phyloP scores from a whole-genome alignment of 2,888 invertebrate species.

The Pristionchus japonicus region DNA sequence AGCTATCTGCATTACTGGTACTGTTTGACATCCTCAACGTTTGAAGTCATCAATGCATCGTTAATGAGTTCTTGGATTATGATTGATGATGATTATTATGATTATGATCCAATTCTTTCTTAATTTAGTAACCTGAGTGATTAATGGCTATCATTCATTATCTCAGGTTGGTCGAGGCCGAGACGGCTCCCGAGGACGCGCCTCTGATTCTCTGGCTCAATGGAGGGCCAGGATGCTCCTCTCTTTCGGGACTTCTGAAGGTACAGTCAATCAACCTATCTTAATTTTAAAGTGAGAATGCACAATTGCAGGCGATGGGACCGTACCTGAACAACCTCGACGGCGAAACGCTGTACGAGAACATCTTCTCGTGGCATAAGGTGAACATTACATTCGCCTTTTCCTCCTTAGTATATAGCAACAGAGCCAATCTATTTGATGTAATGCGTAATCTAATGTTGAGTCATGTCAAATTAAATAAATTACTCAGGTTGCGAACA shows the following conservation, averaged over 20 bases:
- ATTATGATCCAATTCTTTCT: too few species aligned
- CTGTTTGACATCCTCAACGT: too few species aligned
- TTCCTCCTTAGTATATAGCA: too few species aligned
- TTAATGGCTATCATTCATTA: too few species aligned
- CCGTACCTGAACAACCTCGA: conserved; percentile 69
- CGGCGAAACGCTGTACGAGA: conserved; percentile 56
- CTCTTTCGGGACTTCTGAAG: conserved; percentile 45
- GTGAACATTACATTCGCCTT: too few species aligned
- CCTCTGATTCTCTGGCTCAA: conserved; percentile 71
- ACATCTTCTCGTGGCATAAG: conserved; percentile 66
- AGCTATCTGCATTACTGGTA: conserved; percentile 76
- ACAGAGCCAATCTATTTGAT: background rate
- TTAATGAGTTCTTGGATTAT: too few species aligned
- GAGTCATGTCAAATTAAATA: background rate
- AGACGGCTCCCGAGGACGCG: background rate
- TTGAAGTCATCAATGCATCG: too few species aligned
- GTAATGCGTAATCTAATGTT: background rate
- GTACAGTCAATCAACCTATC: background rate
- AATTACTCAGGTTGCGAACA: conserved; percentile 6
- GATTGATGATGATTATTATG: too few species aligned
- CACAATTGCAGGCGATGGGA: conserved; percentile 74
- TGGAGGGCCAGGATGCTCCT: conserved; percentile 67
- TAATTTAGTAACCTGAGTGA: too few species aligned
- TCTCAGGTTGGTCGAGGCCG: conserved; percentile 39
- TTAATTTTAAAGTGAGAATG: background rate